Evolutionary conservation across 2,797 vertebrate species (phyloP).

Genomic region (Chloroceryle amazona): DNA sequence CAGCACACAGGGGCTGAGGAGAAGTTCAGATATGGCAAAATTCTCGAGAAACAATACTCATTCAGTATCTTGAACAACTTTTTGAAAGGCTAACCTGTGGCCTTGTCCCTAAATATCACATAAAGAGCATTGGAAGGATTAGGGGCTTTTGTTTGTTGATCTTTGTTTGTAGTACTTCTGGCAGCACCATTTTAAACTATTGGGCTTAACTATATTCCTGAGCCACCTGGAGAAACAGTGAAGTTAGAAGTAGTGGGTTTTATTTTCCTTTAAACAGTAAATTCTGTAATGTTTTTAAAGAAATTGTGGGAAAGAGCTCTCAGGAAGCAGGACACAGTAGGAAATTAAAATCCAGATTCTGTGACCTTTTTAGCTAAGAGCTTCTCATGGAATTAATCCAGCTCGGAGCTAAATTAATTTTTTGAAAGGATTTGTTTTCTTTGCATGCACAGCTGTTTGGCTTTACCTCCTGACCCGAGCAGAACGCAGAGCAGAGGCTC

Average conservation of each 20-base stretch:
- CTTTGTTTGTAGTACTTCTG: not conserved
- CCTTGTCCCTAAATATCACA: accelerated
- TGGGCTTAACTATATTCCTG: not conserved
- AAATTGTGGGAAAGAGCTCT: not conserved
- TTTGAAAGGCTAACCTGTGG: not conserved
- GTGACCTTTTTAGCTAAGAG: not conserved
- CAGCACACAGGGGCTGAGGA: not conserved
- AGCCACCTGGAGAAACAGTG: not conserved
- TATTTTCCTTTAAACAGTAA: not conserved
- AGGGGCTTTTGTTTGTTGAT: not conserved
- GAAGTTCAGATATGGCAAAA: not conserved
- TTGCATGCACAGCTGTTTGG: not conserved
- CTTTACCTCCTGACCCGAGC: not conserved
- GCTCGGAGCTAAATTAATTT: slow-evolving; percentile 32
- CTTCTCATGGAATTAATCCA: slow-evolving; percentile 36
- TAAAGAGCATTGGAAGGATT: not conserved
- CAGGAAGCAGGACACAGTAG: not conserved
- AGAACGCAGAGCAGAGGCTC: accelerated
- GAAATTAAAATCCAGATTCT: slow-evolving; percentile 38
- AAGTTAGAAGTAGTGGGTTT: not conserved
- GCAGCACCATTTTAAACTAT: not conserved
- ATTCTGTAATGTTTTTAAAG: not conserved
- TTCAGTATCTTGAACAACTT: not conserved
- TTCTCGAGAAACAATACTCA: not conserved
- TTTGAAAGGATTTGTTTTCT: not conserved